Evolutionary conservation across 2,888 invertebrate species (phyloP).

Genomic region (Cataglyphis altisquamis): DNA sequence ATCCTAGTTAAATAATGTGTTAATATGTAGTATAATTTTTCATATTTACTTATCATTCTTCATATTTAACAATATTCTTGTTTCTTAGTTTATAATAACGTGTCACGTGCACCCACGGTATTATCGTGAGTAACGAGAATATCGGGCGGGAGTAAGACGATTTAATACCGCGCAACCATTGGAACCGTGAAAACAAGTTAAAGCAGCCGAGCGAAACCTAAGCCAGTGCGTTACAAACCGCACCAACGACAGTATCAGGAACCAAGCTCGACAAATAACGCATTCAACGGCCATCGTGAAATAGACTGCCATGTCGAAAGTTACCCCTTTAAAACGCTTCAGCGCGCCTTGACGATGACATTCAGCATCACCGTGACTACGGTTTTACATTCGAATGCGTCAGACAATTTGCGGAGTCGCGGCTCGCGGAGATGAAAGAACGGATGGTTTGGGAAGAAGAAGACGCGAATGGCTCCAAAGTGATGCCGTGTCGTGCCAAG

Average conservation of each 20-base stretch:
- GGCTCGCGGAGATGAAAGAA: not conserved
- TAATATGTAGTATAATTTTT: not conserved
- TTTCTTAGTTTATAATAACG: not conserved
- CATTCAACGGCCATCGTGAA: slow-evolving; percentile 16
- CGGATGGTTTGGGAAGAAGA: not conserved
- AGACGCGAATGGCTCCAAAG: slow-evolving; percentile 1
- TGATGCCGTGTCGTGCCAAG: not conserved
- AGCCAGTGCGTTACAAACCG: slow-evolving; percentile 17
- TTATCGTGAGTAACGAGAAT: slow-evolving; percentile 3
- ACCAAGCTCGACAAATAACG: slow-evolving; percentile 34
- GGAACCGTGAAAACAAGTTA: slow-evolving; percentile 13
- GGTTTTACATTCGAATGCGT: slow-evolving; percentile 48
- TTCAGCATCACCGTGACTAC: slow-evolving; percentile 23
- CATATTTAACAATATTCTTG: not conserved
- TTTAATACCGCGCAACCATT: slow-evolving; percentile 4
- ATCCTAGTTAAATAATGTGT: not conserved
- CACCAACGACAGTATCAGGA: not conserved
- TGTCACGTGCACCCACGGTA: not conserved
- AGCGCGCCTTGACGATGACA: slow-evolving; percentile 13
- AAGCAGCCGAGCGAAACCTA: slow-evolving; percentile 13
- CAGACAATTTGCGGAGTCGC: slow-evolving; percentile 6
- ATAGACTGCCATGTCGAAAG: slow-evolving; percentile 32
- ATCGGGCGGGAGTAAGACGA: not conserved
- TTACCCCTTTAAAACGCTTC: slow-evolving; percentile 35
- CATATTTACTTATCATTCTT: not conserved